Base-by-base conservation (phyloP, 2,888 invertebrate species). In the Sarcophaga variegata region DNA sequence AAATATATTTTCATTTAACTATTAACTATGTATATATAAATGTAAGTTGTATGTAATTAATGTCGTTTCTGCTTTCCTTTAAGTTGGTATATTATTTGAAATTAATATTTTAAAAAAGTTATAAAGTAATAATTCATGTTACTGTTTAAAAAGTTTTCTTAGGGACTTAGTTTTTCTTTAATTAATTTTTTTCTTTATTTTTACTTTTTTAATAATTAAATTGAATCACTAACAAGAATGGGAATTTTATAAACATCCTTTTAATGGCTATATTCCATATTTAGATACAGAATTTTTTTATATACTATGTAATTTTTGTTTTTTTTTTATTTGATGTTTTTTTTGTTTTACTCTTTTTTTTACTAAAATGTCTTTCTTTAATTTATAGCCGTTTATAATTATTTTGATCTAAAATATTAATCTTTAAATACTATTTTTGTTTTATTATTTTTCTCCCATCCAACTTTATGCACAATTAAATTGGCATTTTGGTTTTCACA, bases 1-100 rank as follows among this genome's bases (percentile, higher is more conserved):
- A 81, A 74, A 60, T 80, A 82, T 83, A 76, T 90, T 91, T 91
- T 90, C 90, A 88, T 91, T 90, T 89, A 91, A 91, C 91, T 91
- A 91, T 91, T 90, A 91, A 89, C 90, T 91, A 89, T 90, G 90
- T 89, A 90, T 89, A 88, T 90, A 89, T 90, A 90, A 91, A 88
- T 90, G 72, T 78, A 54, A 14, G 54, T 86, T 85, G 22, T 79
- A 67, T 74, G 47, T 74, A 25, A 80, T 77, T 77, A 71, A 72
- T 47, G 78, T 66, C 20, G 14, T 49, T 45, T 54, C 63, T 81
- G 67, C 62, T 45, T 66, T 27, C 10, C 8, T 80, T 54, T 70
- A 47, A 69, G 20, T 63, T 20, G 82, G 14, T 78, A 54, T 12
- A 17, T 86, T 83, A 54, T 67, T 79, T 75, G 78, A 70, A 71